Conservation (phyloP, 1,140 invertebrate genomes). For the Drosophila setifemur region DNA sequence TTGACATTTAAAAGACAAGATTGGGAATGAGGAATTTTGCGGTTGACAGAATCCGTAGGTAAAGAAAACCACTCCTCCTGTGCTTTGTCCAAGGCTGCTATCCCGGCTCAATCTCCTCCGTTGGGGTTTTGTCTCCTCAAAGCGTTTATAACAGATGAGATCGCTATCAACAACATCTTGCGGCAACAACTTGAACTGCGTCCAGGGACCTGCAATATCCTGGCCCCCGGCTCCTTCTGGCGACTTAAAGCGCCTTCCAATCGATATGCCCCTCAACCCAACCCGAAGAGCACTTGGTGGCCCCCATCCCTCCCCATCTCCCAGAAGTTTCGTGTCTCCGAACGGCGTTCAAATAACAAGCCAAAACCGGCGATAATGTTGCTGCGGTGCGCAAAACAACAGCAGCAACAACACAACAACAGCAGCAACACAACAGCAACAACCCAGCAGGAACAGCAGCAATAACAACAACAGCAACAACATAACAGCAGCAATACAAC, state of each 20-base stretch:
- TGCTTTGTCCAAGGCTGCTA: not conserved
- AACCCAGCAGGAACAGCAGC: conserved; percentile 16
- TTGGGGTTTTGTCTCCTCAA: not conserved
- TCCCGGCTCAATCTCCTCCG: not conserved
- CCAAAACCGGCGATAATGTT: conserved; percentile 71
- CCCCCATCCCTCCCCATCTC: conserved; percentile 19
- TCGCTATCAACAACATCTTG: conserved; percentile 16
- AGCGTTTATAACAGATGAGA: conserved; percentile 22
- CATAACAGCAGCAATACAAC: no score
- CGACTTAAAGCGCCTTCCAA: conserved; percentile 42
- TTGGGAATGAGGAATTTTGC: no score
- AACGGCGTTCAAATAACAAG: conserved; percentile 54
- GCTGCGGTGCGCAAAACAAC: conserved; percentile 67
- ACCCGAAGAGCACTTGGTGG: conserved; percentile 7
- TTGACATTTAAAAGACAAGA: no score
- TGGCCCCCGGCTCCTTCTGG: conserved; percentile 7
- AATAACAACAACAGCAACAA: conserved; percentile 13
- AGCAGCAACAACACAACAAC: conserved; percentile 41
- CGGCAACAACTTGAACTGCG: conserved; percentile 6
- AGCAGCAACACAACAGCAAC: no score
- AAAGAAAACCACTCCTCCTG: not conserved
- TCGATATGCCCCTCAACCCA: conserved; percentile 59
- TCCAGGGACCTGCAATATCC: conserved; percentile 7
- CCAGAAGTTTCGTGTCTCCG: conserved; percentile 37
- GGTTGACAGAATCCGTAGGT: no score